Evolutionary conservation across 2,113 vertebrate species (phyloP).

Genomic region (Phainopepla nitens): DNA sequence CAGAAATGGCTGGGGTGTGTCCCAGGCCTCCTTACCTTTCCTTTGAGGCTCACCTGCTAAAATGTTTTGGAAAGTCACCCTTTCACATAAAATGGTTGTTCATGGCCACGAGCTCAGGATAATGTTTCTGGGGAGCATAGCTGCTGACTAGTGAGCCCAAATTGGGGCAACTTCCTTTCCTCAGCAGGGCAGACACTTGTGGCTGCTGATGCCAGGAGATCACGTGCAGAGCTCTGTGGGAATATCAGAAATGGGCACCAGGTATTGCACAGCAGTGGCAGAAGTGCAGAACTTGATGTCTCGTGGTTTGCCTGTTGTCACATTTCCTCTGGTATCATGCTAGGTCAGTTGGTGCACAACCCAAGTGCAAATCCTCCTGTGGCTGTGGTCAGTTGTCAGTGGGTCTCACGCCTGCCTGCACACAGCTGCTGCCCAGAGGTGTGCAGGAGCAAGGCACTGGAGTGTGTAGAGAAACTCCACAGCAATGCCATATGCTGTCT

Average conservation of each 20-base stretch:
- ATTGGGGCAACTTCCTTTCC: neutral
- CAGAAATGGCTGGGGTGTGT: neutral
- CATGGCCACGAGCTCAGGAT: neutral
- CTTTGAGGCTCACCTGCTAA: neutral
- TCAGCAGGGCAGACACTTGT: neutral
- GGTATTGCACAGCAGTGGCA: neutral
- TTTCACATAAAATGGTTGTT: neutral
- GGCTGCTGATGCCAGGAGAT: neutral
- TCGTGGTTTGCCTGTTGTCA: neutral
- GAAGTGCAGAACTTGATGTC: neutral
- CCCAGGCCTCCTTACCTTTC: neutral
- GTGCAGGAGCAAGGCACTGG: neutral
- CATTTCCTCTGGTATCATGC: neutral
- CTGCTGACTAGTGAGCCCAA: neutral
- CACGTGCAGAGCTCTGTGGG: fast-evolving
- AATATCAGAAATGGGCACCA: neutral
- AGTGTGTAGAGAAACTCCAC: neutral
- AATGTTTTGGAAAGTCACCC: neutral
- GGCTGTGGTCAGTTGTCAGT: neutral
- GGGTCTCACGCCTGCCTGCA: neutral
- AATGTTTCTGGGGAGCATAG: neutral
- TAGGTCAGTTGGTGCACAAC: neutral
- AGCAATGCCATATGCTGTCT: neutral
- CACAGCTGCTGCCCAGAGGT: fast-evolving
- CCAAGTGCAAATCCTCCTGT: neutral